These are phyloP conservation scores for Nasonovia ribisnigri DNA, from an alignment of 2,888 invertebrate species.

Conservation along the genomic window DNA sequence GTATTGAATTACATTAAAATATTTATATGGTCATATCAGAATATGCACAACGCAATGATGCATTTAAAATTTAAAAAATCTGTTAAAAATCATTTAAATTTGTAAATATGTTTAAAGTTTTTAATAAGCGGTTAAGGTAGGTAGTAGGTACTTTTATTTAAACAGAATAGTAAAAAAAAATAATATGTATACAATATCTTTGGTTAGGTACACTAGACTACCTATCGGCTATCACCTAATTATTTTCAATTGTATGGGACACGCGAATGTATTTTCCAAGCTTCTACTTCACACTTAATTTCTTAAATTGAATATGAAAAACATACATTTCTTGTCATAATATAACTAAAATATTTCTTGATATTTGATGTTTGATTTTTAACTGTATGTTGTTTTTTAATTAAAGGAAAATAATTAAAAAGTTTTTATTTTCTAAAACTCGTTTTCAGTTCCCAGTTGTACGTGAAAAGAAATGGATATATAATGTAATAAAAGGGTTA, in stretches of 20 bases:
- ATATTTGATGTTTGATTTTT: constrained; percentile 42
- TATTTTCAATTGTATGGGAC: not conserved
- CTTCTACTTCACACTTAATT: not conserved
- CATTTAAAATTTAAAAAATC: not conserved
- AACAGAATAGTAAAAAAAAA: not conserved
- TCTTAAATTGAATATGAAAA: not conserved
- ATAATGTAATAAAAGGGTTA: constrained; percentile 64
- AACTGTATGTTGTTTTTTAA: constrained; percentile 55
- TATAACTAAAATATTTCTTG: not conserved
- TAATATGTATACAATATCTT: not conserved
- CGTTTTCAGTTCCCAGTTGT: constrained; percentile 45
- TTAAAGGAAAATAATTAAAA: constrained; percentile 60
- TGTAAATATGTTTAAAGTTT: too few species aligned
- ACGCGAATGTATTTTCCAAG: not conserved
- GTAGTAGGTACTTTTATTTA: not conserved
- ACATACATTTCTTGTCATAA: not conserved
- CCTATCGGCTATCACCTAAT: too few species aligned
- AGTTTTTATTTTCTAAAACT: constrained; percentile 57
- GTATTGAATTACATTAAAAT: not conserved
- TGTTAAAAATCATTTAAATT: too few species aligned
- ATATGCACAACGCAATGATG: not conserved
- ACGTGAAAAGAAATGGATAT: constrained; percentile 46
- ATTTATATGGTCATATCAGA: not conserved
- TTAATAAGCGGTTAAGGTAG: not conserved
- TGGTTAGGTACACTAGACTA: not conserved